These are phyloP conservation scores for Lordiphosa andalusiaca DNA, from an alignment of 2,888 invertebrate genomes.

Conservation along the genomic window DNA sequence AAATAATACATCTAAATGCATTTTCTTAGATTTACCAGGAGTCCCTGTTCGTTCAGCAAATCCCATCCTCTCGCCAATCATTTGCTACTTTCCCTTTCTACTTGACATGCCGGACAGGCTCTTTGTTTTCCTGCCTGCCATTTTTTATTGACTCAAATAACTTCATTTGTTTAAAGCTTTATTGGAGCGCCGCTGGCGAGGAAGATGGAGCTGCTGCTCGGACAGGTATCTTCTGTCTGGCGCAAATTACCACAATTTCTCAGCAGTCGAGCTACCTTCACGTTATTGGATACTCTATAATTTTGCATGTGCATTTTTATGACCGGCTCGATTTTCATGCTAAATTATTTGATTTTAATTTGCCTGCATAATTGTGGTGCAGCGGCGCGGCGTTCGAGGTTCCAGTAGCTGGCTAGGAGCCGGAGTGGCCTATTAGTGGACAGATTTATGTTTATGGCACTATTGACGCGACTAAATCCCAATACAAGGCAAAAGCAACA, in stretches of 20 bases:
- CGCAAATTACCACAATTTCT: constrained; percentile 66
- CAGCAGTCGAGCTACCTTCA: constrained; percentile 16
- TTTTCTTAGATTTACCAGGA: too few relatives aligned
- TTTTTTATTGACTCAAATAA: constrained; percentile 68
- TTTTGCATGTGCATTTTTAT: constrained; percentile 78
- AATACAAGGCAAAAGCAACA: constrained; percentile 15
- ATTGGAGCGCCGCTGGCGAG: constrained; percentile 57
- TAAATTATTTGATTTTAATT: constrained; percentile 79
- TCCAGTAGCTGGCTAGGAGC: constrained; percentile 18
- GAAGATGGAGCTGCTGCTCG: constrained; percentile 18
- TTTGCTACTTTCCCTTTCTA: constrained; percentile 54
- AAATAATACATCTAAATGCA: too few relatives aligned
- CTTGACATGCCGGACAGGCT: constrained; percentile 35
- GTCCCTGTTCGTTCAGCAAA: constrained; percentile 5
- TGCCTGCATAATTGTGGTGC: constrained; percentile 74
- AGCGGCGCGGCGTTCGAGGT: background rate
- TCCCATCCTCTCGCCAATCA: constrained; percentile 1
- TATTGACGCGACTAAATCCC: constrained; percentile 35
- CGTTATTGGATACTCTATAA: constrained; percentile 72
- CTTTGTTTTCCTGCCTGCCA: constrained; percentile 33
- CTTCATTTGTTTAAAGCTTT: constrained; percentile 70
- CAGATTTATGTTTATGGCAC: constrained; percentile 60
- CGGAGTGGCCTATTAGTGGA: constrained; percentile 45
- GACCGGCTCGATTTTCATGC: constrained; percentile 67
- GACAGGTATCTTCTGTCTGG: constrained; percentile 26